These are phyloP conservation scores for Abrostola tripartita DNA, from an alignment of 2,888 invertebrate species.

Conservation along the genomic window DNA sequence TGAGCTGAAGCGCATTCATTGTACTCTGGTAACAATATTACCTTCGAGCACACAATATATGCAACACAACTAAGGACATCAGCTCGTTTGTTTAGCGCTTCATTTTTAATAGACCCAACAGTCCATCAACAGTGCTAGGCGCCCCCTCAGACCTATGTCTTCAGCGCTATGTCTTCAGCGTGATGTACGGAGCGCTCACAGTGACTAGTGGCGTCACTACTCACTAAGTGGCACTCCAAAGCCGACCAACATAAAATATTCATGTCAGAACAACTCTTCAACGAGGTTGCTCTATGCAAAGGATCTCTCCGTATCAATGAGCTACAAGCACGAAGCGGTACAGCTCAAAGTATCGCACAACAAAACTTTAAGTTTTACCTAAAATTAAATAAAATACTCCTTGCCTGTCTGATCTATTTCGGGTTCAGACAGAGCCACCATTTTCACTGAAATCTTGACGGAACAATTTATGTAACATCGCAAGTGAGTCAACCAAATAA, in stretches of 20 bases:
- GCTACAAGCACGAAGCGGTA: constrained; percentile 2
- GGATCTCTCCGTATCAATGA: constrained; percentile 1
- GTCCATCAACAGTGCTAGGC: constrained; percentile 13
- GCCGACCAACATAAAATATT: constrained; percentile 12
- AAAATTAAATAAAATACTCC: not conserved
- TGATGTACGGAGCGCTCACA: constrained; percentile 5
- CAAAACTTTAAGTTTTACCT: constrained; percentile 2
- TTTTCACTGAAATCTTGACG: constrained; percentile 28
- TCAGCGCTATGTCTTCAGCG: too few relatives aligned
- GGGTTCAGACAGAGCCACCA: constrained; percentile 1
- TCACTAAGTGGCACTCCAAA: not conserved
- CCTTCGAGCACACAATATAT: too few relatives aligned
- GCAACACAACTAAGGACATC: too few relatives aligned
- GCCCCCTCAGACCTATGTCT: too few relatives aligned
- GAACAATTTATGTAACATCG: constrained; percentile 34
- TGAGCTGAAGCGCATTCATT: not conserved
- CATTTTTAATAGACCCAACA: constrained; percentile 15
- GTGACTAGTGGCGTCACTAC: constrained; percentile 3
- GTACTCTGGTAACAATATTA: too few relatives aligned
- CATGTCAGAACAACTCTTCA: constrained; percentile 7
- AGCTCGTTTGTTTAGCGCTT: constrained; percentile 13
- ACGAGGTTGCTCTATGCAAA: constrained; percentile 2
- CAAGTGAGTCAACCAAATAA: constrained; percentile 35
- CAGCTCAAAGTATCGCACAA: not conserved
- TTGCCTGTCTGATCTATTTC: not conserved